Evolutionary conservation across 1,140 invertebrate genomes (phyloP).

Genomic region (Rhopalosiphum padi): DNA sequence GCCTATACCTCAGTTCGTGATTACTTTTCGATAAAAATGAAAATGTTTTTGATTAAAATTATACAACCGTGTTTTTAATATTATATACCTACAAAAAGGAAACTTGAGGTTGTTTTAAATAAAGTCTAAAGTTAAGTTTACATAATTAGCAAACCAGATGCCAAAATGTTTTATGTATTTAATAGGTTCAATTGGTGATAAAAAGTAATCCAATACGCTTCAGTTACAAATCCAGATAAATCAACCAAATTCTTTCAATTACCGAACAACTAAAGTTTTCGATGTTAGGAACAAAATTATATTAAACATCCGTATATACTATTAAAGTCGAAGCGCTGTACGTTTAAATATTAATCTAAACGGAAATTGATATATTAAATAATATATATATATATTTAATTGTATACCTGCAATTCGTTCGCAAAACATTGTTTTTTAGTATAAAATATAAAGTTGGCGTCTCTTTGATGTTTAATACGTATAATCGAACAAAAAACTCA

Average conservation of each 20-base stretch:
- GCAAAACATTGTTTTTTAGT: background rate
- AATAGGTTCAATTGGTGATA: background rate
- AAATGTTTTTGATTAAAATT: conserved; percentile 28
- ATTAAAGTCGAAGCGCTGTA: background rate
- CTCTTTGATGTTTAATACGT: background rate
- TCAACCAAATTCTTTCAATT: background rate
- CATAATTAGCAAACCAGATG: conserved; percentile 24
- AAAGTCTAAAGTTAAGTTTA: background rate
- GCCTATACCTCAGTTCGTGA: background rate
- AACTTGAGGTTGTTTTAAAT: background rate
- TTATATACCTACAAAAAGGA: background rate
- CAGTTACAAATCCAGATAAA: conserved; percentile 2
- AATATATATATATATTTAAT: no score
- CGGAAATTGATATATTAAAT: background rate
- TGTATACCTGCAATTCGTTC: background rate
- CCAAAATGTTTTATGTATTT: background rate
- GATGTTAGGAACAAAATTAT: background rate
- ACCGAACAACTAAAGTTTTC: conserved; percentile 3
- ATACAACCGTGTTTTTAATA: background rate
- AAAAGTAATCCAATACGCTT: conserved; percentile 20
- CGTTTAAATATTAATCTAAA: background rate
- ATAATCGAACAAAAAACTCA: background rate
- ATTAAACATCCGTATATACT: background rate
- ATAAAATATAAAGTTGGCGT: background rate
- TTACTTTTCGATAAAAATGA: conserved; percentile 16